Evolutionary conservation across 2,113 vertebrate genomes (phyloP), one percentile per base, ranked within the genome.

Genomic region (Malaclemys terrapin): DNA sequence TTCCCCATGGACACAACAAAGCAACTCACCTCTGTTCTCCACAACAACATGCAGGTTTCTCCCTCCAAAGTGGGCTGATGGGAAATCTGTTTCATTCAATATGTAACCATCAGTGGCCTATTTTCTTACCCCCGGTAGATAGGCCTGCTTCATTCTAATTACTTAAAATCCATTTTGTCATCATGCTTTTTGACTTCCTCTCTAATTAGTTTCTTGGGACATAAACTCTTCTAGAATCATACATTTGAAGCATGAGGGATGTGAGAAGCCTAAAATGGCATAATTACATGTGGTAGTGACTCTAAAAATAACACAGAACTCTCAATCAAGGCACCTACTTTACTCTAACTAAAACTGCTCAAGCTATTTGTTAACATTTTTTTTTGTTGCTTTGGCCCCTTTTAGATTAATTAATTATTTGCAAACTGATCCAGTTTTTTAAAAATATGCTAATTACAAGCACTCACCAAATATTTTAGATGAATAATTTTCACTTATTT

Each of bases 1-100:
- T 97, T 98, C 98, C 98, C 98, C 98, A 89, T 95, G 97, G 98
- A 98, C 97, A 89, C 89, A 97, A 97, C 94, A 97, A 94, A 96
- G 95, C 81, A 91, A 84, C 79, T 93, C 80, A 53, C 89, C 88
- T 94, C 90, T 85, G 50, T 72, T 83, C 89, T 96, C 92, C 89
- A 95, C 45, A 95, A 85, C 78, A 94, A 78, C 49, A 69, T 7
- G 11, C n/a, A 89, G 69, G 85, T 92, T 96, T 92, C 89, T 94
- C 65, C 84, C 49, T 24, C 88, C 81, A 93, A 80, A 92, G 85
- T 79, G 57, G 5, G 87, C 91, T 98, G 98, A 97, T 96, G 95
- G 96, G 96, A 98, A 97, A 91, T 85, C 57, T 80, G 93, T 27
- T 85, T 57, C 81, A 78, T 27, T 80, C 49, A 42, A 5, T 14